Percentiles rank a stretch among this genome's conserved stretches.
These are phyloP conservation scores for Spea bombifrons DNA, from an alignment of 2,113 vertebrate genomes.

Conservation along the genomic window DNA sequence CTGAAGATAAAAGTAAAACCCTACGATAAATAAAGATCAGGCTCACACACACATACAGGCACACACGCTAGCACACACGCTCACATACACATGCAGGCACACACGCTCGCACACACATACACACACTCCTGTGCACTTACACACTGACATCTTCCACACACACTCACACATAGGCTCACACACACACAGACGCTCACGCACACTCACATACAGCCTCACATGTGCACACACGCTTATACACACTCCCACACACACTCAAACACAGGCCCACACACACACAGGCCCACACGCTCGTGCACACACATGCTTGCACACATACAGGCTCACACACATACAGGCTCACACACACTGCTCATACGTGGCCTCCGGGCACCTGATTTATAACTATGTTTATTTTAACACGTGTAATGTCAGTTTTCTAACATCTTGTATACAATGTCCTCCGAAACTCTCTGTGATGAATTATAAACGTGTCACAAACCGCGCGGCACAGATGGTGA, in stretches of 20 bases:
- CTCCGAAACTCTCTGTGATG: neutral
- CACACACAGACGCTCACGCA: neutral
- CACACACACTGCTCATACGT: neutral
- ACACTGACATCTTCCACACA: neutral
- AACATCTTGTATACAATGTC: constrained; percentile 9
- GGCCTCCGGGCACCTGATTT: constrained; percentile 1
- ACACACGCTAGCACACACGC: neutral
- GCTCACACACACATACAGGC: neutral
- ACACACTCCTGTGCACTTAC: no score
- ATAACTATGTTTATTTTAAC: constrained; percentile 12
- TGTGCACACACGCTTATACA: no score
- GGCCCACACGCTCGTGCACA: no score
- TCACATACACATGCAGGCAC: neutral
- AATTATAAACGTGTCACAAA: constrained; percentile 22
- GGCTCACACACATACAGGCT: no score
- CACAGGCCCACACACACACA: neutral
- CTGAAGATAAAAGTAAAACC: no score
- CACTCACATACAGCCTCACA: neutral
- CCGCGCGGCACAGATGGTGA: neutral
- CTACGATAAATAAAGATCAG: no score
- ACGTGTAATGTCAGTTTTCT: constrained; percentile 16
- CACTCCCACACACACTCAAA: neutral
- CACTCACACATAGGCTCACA: neutral
- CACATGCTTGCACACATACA: no score
- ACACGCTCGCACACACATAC: neutral